phyloP scores from a whole-genome alignment of 92 coral and sea anemone genomes.

The Parazoanthus swiftii region DNA sequence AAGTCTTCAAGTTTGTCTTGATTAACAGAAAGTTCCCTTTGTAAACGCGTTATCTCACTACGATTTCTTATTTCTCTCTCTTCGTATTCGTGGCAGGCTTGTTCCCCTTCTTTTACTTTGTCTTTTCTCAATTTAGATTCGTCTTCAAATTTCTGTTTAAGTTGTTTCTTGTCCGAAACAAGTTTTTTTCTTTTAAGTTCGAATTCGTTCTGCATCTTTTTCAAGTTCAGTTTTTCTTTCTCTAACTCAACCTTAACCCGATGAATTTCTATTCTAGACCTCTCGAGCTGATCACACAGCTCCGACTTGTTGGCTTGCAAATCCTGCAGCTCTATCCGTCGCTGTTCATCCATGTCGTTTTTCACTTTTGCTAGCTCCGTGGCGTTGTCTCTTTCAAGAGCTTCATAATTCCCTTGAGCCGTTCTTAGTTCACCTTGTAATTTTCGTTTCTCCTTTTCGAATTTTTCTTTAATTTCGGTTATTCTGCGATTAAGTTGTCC shows the following conservation, averaged over 20 bases:
- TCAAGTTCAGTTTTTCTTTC: conserved; percentile 52
- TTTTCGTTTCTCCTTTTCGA: conserved; percentile 51
- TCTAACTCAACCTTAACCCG: conserved; percentile 57
- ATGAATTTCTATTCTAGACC: conserved; percentile 41
- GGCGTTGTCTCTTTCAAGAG: conserved; percentile 46
- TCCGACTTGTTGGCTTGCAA: conserved; percentile 58
- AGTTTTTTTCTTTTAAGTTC: conserved; percentile 59
- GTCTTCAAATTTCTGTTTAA: conserved; percentile 58
- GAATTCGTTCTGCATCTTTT: conserved; percentile 51
- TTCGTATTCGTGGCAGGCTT: conserved; percentile 46
- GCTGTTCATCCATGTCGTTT: conserved; percentile 58
- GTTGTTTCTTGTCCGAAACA: conserved; percentile 65
- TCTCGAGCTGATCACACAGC: conserved; percentile 58
- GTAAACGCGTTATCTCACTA: conserved; percentile 50
- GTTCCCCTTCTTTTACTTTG: conserved; percentile 34
- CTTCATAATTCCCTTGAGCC: conserved; percentile 50
- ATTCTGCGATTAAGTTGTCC: conserved; percentile 45
- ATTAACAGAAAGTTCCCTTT: conserved; percentile 11
- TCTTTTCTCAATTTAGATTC: conserved; percentile 54
- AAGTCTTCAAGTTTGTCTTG: conserved; percentile 42
- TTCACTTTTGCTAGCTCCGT: conserved; percentile 50
- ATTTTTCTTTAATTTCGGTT: conserved; percentile 52
- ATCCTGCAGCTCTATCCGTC: conserved; percentile 49
- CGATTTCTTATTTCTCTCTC: conserved; percentile 39
- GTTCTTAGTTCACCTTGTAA: conserved; percentile 44